phyloP scores from a whole-genome alignment of 2,888 invertebrate genomes.

The Megastigmus dorsalis region DNA sequence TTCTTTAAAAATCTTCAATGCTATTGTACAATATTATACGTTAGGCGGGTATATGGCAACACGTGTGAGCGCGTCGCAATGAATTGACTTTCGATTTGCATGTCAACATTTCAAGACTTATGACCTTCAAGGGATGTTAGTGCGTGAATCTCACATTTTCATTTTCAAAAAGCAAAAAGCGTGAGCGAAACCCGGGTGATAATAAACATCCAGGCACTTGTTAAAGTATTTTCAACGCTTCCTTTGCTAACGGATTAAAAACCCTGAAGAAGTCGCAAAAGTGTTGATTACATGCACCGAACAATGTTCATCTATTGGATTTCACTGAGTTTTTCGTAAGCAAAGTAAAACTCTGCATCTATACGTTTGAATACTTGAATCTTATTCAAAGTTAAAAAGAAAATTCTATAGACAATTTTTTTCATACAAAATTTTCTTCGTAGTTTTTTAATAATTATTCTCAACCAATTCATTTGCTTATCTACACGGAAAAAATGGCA shows the following conservation, averaged over 20 bases:
- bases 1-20: too few species aligned
- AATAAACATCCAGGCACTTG: too few species aligned
- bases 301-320: constrained; percentile 31
- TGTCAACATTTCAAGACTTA: not conserved
- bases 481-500: too few species aligned
- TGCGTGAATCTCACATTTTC: too few species aligned
- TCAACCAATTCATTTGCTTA: too few species aligned
- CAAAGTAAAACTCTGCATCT: constrained; percentile 2
- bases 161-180: too few species aligned
- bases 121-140: not conserved
- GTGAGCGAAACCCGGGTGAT: too few species aligned
- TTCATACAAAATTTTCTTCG: too few species aligned
- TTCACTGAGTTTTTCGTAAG: constrained; percentile 27
- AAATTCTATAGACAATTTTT: too few species aligned
- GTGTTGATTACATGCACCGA: constrained; percentile 52
- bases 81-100: constrained; percentile 15
- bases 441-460: too few species aligned
- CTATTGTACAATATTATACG: too few species aligned
- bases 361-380: not conserved
- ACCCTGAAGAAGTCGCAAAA: constrained; percentile 57
- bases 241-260: constrained; percentile 29
- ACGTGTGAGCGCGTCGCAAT: not conserved
- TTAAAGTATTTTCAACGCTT: constrained; percentile 1
- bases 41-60: too few species aligned
- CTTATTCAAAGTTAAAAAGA: not conserved